Percentiles rank a stretch among this genome's conserved stretches.
These are phyloP conservation scores for Montipora sp. DNA, from an alignment of 64 coral and sea anemone species.

Conservation along the genomic window DNA sequence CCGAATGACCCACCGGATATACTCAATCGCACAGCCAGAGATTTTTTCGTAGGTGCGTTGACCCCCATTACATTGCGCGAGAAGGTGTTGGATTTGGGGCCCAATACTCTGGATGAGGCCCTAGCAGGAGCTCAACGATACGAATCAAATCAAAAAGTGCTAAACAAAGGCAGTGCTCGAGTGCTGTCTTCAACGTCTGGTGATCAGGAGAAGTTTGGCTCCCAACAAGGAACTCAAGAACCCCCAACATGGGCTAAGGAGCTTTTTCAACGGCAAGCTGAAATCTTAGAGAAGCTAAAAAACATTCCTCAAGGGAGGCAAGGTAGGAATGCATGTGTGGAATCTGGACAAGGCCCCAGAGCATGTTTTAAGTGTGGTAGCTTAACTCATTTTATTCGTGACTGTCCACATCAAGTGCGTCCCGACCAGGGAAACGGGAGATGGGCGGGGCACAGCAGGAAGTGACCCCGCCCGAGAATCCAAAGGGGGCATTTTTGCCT, in stretches of 20 bases:
- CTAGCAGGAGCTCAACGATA: not conserved
- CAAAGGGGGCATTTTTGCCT: constrained; percentile 26
- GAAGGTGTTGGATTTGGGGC: not conserved
- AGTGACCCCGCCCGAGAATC: constrained; percentile 7
- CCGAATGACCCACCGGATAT: not conserved
- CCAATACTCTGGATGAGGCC: not conserved
- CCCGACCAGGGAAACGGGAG: not conserved
- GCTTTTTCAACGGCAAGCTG: not conserved
- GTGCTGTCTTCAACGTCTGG: not conserved
- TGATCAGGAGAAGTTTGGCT: not conserved
- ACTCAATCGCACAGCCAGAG: not conserved
- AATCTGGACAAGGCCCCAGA: not conserved
- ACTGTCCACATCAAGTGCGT: not conserved
- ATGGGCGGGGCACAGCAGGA: not conserved
- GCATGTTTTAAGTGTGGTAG: not conserved
- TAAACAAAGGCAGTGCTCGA: not conserved
- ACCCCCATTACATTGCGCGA: not conserved
- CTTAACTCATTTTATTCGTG: not conserved
- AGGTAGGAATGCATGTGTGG: not conserved
- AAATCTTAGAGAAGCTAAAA: not conserved
- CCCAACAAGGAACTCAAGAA: not conserved
- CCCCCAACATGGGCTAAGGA: not conserved
- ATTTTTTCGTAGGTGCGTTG: not conserved
- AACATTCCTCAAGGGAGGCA: not conserved
- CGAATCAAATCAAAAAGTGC: not conserved